Conservation (phyloP, 2,888 invertebrate species). For the Agapetus fuscipes region DNA sequence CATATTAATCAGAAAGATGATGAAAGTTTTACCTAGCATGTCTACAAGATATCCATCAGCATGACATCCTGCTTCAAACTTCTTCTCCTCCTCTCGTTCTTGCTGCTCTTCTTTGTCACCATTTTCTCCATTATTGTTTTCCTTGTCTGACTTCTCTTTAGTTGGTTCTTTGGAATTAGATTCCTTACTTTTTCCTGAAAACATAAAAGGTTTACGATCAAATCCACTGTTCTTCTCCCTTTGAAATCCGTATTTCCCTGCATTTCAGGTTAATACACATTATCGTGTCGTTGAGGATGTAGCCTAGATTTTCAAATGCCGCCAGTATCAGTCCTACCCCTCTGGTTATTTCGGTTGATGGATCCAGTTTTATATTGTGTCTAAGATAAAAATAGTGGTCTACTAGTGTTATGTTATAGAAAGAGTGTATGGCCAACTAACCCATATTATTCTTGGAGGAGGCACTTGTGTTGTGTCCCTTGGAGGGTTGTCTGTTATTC, state of each 20-base stretch:
- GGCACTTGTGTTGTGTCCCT: slow-evolving; percentile 16
- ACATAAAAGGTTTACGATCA: slow-evolving; percentile 1
- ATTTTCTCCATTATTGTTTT: slow-evolving; percentile 56
- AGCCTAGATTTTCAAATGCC: neutral
- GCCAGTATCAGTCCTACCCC: no score
- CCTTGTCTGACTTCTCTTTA: slow-evolving; percentile 35
- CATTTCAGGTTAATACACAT: no score
- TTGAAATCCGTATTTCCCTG: slow-evolving; percentile 15
- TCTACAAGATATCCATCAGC: slow-evolving; percentile 91
- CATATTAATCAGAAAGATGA: neutral
- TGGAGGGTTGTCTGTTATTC: slow-evolving; percentile 24
- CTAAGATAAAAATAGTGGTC: no score
- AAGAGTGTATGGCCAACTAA: no score
- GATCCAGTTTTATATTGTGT: no score
- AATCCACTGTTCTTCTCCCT: slow-evolving; percentile 9
- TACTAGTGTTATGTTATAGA: no score
- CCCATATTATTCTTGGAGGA: slow-evolving; percentile 14
- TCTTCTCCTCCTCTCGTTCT: slow-evolving; percentile 58
- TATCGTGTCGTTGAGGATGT: no score
- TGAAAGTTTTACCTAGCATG: slow-evolving; percentile 56
- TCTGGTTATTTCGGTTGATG: no score
- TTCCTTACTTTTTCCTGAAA: slow-evolving; percentile 18
- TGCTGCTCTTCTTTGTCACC: slow-evolving; percentile 49
- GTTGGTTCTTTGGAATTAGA: slow-evolving; percentile 31
- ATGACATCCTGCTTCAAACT: slow-evolving; percentile 71